These are phyloP conservation scores for Echiichthys vipera DNA, from an alignment of 2,797 vertebrate species.

Conservation along the genomic window DNA sequence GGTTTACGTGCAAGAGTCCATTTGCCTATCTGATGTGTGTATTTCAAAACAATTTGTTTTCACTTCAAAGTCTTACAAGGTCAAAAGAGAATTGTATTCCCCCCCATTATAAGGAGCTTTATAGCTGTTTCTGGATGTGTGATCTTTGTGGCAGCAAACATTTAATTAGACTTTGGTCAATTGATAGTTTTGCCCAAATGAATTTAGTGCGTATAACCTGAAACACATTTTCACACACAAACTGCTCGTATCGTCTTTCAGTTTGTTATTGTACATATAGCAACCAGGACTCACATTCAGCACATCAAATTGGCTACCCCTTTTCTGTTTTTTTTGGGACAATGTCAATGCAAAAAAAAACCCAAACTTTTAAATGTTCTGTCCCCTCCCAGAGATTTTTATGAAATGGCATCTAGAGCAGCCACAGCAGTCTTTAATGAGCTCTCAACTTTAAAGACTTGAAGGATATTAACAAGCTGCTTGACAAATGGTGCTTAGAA, in stretches of 20 bases:
- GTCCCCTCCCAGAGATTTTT: slow-evolving; percentile 88
- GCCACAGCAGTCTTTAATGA: slow-evolving; percentile 97
- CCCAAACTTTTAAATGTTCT: slow-evolving; percentile 70
- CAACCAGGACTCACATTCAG: background rate
- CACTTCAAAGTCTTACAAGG: background rate
- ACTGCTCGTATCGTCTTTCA: background rate
- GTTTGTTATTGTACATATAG: background rate
- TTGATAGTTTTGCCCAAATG: slow-evolving; percentile 6
- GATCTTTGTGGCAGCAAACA: slow-evolving; percentile 14
- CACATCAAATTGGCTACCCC: background rate
- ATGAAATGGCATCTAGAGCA: slow-evolving; percentile 96
- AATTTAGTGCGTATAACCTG: background rate
- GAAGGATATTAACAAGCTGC: slow-evolving; percentile 99
- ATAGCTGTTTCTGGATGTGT: slow-evolving; percentile 3
- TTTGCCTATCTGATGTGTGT: slow-evolving; percentile 42
- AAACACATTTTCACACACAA: background rate
- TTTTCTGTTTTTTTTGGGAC: slow-evolving; percentile 18
- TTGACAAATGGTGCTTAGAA: slow-evolving; percentile 99
- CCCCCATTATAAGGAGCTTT: slow-evolving; percentile 2
- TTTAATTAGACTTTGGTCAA: background rate
- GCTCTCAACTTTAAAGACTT: slow-evolving; percentile 99
- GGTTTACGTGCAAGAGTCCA: slow-evolving; percentile 41
- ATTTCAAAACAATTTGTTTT: slow-evolving; percentile 55
- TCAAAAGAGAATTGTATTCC: slow-evolving; percentile 18
- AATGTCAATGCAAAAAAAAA: slow-evolving; percentile 53